Conservation (phyloP, 2,888 invertebrate genomes). For the Leptinotarsa juncta region DNA sequence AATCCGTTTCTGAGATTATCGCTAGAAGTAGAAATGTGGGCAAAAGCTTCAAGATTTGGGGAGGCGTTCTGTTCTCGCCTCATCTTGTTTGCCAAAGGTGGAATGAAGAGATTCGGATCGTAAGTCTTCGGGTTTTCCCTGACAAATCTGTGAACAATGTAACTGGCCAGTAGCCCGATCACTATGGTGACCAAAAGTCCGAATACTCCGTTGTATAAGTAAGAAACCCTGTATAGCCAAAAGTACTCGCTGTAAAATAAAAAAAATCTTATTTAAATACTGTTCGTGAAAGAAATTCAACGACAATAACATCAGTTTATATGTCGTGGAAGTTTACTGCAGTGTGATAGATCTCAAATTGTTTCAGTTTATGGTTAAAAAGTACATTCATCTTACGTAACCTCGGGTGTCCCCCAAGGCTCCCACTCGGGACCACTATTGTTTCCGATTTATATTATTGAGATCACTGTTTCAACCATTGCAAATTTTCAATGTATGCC, state of each 20-base stretch:
- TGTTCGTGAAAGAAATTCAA: background rate
- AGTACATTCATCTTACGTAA: too few relatives aligned
- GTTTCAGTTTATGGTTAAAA: too few relatives aligned
- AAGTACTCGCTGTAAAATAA: slow-evolving; percentile 66
- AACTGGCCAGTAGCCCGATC: slow-evolving; percentile 69
- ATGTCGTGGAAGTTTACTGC: too few relatives aligned
- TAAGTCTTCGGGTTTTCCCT: slow-evolving; percentile 29
- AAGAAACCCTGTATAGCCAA: slow-evolving; percentile 79
- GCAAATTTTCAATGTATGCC: too few relatives aligned
- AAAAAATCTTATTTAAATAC: slow-evolving; percentile 15
- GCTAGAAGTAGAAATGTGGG: slow-evolving; percentile 30
- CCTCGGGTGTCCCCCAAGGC: too few relatives aligned
- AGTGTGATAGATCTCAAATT: too few relatives aligned
- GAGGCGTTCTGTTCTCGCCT: slow-evolving; percentile 26
- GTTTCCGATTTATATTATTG: too few relatives aligned
- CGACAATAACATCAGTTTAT: too few relatives aligned
- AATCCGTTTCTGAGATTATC: slow-evolving; percentile 35
- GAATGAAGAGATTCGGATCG: slow-evolving; percentile 72
- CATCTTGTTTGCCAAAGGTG: slow-evolving; percentile 66
- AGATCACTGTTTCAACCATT: too few relatives aligned
- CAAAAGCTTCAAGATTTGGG: slow-evolving; percentile 31
- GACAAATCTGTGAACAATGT: slow-evolving; percentile 60
- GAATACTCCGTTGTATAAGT: slow-evolving; percentile 77
- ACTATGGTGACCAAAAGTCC: slow-evolving; percentile 68
- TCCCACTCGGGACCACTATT: too few relatives aligned